These are phyloP conservation scores for Micronycteris hirsuta DNA, from an alignment of 2,113 vertebrate species.

Conservation along the genomic window DNA sequence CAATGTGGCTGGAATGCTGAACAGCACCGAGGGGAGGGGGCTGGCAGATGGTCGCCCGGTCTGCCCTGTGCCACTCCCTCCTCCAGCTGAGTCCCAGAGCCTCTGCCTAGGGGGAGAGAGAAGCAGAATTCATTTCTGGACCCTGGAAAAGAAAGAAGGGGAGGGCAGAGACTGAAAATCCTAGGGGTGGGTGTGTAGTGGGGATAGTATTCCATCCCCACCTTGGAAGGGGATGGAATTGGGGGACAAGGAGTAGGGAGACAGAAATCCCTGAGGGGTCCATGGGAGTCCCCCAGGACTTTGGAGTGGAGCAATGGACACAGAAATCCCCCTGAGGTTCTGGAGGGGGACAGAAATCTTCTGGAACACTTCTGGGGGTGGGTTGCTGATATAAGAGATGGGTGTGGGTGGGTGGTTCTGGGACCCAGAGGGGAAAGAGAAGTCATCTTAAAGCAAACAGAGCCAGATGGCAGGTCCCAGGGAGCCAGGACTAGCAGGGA, in stretches of 20 bases:
- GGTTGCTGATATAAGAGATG: background rate
- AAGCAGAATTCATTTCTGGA: conserved; percentile 39
- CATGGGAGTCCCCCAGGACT: background rate
- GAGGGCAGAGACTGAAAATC: background rate
- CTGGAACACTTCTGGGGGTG: background rate
- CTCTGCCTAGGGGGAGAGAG: background rate
- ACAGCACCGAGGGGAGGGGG: conserved; percentile 47
- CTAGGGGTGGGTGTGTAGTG: background rate
- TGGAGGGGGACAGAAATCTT: background rate
- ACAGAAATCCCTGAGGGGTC: background rate
- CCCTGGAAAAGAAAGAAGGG: background rate
- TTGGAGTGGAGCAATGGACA: background rate
- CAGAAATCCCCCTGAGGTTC: background rate
- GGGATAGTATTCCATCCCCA: background rate
- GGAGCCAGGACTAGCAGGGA: background rate
- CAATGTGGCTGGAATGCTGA: conserved; percentile 53
- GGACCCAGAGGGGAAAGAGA: background rate
- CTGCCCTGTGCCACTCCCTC: conserved; percentile 41
- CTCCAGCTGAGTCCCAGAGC: conserved; percentile 57
- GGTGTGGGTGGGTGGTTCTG: background rate
- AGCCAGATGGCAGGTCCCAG: background rate
- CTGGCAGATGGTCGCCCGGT: conserved; percentile 66
- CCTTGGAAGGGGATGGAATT: background rate
- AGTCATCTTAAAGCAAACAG: background rate
- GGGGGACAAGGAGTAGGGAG: background rate